Evolutionary conservation across 1,140 invertebrate genomes (phyloP).

Genomic region (Drosophila gunungcola): DNA sequence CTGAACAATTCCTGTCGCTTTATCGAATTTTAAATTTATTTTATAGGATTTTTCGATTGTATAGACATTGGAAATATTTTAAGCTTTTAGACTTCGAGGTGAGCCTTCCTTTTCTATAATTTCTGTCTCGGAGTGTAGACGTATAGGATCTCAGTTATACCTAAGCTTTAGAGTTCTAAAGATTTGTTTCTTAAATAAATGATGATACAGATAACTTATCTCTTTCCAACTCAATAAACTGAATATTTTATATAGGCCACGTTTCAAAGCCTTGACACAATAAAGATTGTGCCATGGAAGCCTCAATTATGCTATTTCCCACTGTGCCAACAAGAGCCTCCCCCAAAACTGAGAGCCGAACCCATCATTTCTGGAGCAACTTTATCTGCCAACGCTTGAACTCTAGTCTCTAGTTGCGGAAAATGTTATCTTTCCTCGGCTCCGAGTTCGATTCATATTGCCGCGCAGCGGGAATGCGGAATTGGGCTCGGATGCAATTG

Average conservation of each 20-base stretch:
- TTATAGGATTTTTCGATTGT: conserved; percentile 47
- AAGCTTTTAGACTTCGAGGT: too few relatives aligned
- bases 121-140: background rate
- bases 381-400: conserved; percentile 21
- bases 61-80: too few relatives aligned
- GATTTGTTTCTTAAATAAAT: too few relatives aligned
- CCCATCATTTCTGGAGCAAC: background rate
- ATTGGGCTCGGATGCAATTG: conserved; percentile 37
- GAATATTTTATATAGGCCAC: background rate
- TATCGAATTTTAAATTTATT: conserved; percentile 33
- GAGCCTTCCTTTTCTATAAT: too few relatives aligned
- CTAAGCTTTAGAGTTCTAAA: too few relatives aligned
- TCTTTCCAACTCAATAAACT: too few relatives aligned
- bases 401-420: conserved; percentile 10
- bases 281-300: conserved; percentile 4
- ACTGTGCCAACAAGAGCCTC: background rate
- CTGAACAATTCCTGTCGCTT: conserved; percentile 2
- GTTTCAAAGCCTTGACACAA: background rate
- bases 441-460: conserved; percentile 29
- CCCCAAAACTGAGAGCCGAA: too few relatives aligned
- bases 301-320: conserved; percentile 8
- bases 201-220: too few relatives aligned
- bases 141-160: background rate
- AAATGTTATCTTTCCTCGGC: conserved; percentile 7
- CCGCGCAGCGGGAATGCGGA: conserved; percentile 16